These are phyloP conservation scores for Zygaena filipendulae DNA, from an alignment of 2,888 invertebrate species.

Conservation along the genomic window DNA sequence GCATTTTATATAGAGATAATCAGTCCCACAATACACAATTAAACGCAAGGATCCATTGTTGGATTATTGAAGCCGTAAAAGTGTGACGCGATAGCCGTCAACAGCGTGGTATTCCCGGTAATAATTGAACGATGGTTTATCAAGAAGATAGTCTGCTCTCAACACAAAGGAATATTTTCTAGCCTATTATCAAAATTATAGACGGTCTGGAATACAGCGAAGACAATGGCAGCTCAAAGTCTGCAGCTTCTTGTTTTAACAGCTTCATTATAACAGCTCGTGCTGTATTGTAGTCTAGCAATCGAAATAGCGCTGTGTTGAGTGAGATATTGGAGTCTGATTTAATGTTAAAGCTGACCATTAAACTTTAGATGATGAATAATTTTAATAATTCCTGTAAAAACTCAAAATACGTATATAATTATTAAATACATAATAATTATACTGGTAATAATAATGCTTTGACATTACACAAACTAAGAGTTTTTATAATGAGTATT, in stretches of 20 bases:
- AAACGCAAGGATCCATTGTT: conserved; percentile 10
- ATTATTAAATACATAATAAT: no score
- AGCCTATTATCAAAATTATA: conserved; percentile 66
- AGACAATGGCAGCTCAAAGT: conserved; percentile 38
- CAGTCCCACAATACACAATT: conserved; percentile 13
- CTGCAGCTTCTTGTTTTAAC: conserved; percentile 52
- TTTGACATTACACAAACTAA: no score
- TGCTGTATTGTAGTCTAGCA: conserved; percentile 43
- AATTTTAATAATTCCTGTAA: no score
- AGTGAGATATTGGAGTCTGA: no score
- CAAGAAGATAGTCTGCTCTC: conserved; percentile 43
- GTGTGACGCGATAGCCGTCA: conserved; percentile 21
- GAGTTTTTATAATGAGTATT: no score
- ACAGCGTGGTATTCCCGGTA: conserved; percentile 20
- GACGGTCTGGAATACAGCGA: conserved; percentile 32
- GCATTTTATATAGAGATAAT: no score
- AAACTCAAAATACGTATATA: no score
- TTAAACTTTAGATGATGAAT: no score
- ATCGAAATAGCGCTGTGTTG: no score
- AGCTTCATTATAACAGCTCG: conserved; percentile 39
- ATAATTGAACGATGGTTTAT: conserved; percentile 52
- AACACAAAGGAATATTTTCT: conserved; percentile 64
- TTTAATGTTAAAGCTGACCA: no score
- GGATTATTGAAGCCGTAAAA: conserved; percentile 9
- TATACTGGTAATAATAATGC: no score